These are phyloP conservation scores for Melanchra persicariae DNA, from an alignment of 2,888 invertebrate species.

Conservation along the genomic window DNA sequence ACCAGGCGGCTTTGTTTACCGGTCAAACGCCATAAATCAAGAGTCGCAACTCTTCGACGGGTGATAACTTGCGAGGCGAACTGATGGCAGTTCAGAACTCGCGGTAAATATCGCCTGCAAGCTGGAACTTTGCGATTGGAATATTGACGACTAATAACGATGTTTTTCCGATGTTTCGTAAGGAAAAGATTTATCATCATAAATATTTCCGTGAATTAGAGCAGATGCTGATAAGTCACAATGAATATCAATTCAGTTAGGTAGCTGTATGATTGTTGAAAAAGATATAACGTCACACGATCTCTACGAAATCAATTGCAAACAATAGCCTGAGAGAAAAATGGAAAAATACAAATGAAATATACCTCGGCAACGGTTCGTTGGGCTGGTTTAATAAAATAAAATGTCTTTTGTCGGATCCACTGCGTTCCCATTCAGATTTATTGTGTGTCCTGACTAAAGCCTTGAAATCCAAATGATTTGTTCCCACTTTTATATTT, in stretches of 20 bases:
- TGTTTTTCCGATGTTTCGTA: constrained; percentile 16
- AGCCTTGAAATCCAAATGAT: constrained; percentile 50
- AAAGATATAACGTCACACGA: constrained; percentile 3
- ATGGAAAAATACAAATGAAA: constrained; percentile 40
- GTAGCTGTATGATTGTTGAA: not conserved
- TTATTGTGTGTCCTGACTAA: constrained; percentile 55
- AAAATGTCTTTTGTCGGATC: constrained; percentile 59
- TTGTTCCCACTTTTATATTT: constrained; percentile 56
- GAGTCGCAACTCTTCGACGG: constrained; percentile 45
- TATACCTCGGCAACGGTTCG: constrained; percentile 26
- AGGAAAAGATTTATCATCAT: constrained; percentile 10
- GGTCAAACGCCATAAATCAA: constrained; percentile 61
- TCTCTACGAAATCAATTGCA: constrained; percentile 43
- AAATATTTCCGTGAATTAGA: not conserved
- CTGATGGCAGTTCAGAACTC: constrained; percentile 35
- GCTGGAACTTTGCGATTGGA: constrained; percentile 23
- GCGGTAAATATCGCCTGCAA: constrained; percentile 13
- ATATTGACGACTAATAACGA: constrained; percentile 21
- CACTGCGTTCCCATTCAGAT: constrained; percentile 51
- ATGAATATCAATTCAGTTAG: not conserved
- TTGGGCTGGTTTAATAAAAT: constrained; percentile 51
- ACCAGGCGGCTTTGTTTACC: constrained; percentile 58
- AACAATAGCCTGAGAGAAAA: constrained; percentile 39
- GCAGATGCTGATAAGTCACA: not conserved
- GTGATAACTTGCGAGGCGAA: constrained; percentile 51